A percentile compares a stretch with the other conserved stretches of the same genome.
These are phyloP conservation scores for Blastomussa wellsi DNA, from an alignment of 92 coral and sea anemone species.

Conservation along the genomic window DNA sequence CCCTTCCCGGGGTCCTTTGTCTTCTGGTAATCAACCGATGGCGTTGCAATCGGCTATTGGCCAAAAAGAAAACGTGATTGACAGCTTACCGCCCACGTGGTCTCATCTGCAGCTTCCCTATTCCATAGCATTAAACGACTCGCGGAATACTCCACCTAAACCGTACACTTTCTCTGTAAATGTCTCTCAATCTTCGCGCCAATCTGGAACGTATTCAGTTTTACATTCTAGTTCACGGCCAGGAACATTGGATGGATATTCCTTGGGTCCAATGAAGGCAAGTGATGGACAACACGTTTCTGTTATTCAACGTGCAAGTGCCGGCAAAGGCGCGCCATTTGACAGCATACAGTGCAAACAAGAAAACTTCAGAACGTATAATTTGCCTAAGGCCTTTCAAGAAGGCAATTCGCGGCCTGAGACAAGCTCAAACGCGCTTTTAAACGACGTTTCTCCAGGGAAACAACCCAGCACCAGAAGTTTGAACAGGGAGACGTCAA, in stretches of 20 bases:
- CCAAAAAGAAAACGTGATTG: slow-evolving; percentile 3
- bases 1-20: background rate
- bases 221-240: slow-evolving; percentile 5
- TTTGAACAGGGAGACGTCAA: background rate
- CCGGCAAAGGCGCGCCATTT: background rate
- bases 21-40: background rate
- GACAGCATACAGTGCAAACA: background rate
- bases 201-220: background rate
- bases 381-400: slow-evolving; percentile 35
- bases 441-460: background rate
- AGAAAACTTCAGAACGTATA: slow-evolving; percentile 8
- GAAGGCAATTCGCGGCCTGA: background rate
- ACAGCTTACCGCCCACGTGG: slow-evolving; percentile 54
- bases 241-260: slow-evolving; percentile 13
- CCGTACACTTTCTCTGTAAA: slow-evolving; percentile 62
- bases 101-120: slow-evolving; percentile 62
- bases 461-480: slow-evolving; percentile 1
- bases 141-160: slow-evolving; percentile 43
- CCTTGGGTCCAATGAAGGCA: slow-evolving; percentile 1
- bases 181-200: slow-evolving; percentile 13
- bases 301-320: slow-evolving; percentile 11
- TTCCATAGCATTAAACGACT: slow-evolving; percentile 7
- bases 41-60: slow-evolving; percentile 13
- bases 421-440: background rate
- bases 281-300: slow-evolving; percentile 3